Percentiles rank a stretch among this genome's conserved stretches.
phyloP scores from a whole-genome alignment of 2,888 invertebrate genomes.

The Drosophila setosimentum region DNA sequence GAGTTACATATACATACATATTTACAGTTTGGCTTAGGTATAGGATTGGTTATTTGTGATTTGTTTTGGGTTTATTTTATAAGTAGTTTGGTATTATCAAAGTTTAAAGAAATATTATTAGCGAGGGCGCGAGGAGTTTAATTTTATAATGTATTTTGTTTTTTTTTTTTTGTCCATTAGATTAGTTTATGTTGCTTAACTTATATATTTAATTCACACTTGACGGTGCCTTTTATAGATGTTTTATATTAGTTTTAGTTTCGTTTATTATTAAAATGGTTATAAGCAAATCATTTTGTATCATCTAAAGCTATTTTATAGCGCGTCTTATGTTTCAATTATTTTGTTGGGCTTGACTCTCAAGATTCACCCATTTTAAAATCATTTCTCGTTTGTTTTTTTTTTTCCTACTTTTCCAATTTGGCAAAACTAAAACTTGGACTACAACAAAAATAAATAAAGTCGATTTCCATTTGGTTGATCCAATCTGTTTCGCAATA shows the following conservation, averaged over 20 bases:
- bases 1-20: conserved; percentile 49
- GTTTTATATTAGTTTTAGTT: conserved; percentile 5
- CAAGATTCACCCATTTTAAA: conserved; percentile 45
- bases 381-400: conserved; percentile 28
- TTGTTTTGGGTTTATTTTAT: neutral
- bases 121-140: conserved; percentile 52
- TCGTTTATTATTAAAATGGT: conserved; percentile 22
- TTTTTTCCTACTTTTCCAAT: conserved; percentile 22
- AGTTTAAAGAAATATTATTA: conserved; percentile 33
- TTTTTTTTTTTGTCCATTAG: conserved; percentile 7
- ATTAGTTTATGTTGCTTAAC: conserved; percentile 39
- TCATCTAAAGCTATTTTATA: conserved; percentile 69
- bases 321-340: conserved; percentile 54
- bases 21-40: conserved; percentile 55
- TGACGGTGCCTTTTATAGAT: conserved; percentile 31
- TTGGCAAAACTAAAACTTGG: conserved; percentile 56
- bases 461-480: conserved; percentile 18
- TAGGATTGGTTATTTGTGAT: conserved; percentile 14
- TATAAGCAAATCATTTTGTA: conserved; percentile 49
- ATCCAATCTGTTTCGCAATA: conserved; percentile 25
- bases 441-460: conserved; percentile 49
- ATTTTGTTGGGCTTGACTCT: conserved; percentile 22
- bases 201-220: conserved; percentile 43
- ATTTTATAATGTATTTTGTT: conserved; percentile 14
- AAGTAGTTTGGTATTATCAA: conserved; percentile 27